These are phyloP conservation scores for Acholoe squamosa DNA, from an alignment of 2,888 invertebrate genomes.

Conservation along the genomic window DNA sequence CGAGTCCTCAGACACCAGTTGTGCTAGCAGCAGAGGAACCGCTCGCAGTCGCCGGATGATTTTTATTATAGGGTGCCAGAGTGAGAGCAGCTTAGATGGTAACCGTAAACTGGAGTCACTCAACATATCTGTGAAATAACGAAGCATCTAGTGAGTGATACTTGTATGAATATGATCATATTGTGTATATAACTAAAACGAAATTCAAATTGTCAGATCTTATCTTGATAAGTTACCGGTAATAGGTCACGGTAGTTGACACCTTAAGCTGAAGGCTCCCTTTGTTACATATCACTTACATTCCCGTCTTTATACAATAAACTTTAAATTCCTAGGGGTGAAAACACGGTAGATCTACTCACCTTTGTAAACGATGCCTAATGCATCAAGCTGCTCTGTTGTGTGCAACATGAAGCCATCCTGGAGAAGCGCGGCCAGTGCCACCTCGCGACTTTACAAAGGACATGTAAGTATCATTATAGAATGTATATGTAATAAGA, in stretches of 20 bases:
- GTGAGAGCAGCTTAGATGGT: background rate
- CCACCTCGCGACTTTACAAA: slow-evolving; percentile 13
- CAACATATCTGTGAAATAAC: background rate
- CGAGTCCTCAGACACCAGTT: background rate
- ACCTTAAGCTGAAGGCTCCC: too few species aligned
- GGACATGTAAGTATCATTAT: background rate
- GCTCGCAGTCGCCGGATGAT: background rate
- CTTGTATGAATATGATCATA: too few species aligned
- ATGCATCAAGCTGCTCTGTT: slow-evolving; percentile 11
- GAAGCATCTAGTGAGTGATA: too few species aligned
- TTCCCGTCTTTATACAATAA: too few species aligned
- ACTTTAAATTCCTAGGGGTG: too few species aligned
- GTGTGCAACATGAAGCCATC: slow-evolving; percentile 53
- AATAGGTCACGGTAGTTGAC: too few species aligned
- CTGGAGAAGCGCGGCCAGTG: background rate
- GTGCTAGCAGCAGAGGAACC: slow-evolving; percentile 9
- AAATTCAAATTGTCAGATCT: too few species aligned
- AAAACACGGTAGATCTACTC: too few species aligned
- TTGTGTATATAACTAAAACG: too few species aligned
- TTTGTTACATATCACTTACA: too few species aligned
- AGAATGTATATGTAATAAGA: too few species aligned
- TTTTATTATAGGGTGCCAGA: background rate
- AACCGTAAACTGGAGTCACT: background rate
- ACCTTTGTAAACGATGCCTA: slow-evolving; percentile 11
- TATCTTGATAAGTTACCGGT: too few species aligned